Evolutionary conservation across 1,140 invertebrate species (phyloP), one percentile per base, ranked within the genome.

Genomic region (Pseudomyrmex sp.): DNA sequence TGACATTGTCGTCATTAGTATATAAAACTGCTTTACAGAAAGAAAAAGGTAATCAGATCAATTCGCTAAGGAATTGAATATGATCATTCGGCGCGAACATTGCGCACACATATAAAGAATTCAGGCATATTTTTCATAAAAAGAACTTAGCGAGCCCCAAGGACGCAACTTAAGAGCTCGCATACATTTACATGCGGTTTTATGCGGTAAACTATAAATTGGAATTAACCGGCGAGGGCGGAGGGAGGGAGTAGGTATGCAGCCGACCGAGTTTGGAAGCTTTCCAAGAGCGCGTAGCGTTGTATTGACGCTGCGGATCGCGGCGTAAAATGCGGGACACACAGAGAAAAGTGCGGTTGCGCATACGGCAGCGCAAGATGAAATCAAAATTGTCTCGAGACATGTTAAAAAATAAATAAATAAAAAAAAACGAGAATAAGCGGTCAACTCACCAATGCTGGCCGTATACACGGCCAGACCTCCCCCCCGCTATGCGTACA

Each of bases 201-300:
- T 70, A 50, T 59, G 56, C 54, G 54, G 66, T 80, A 70, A 72
- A 70, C 76, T 72, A 72, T 80, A 80, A 80, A 80, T 80, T 72
- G 76, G 76, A 72, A 80, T 80, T 80, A 80, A 80, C 76, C 44
- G 20, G 8, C 8, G 20, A 44, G 59, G 48, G 66, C 56, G 35
- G 35, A 35, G 7, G 0, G 35, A 52, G 10, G 12, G 13, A 13
- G 50, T 52, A 35, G 20, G 65, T 70, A 70, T 59, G 65, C 76
- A 35, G 65, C 35, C 75, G 52, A 59, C 65, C 76, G 20, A 70
- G 66, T 59, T 77, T 80, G 76, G 76, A 80, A 59, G 66, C 46
- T 72, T 59, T 80, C 76, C 76, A 80, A 72, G 12, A 59, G 23
- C 35, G 46, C 50, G 52, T 59, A 12, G 66, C 66, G 23, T 72